A percentile compares a stretch with the other conserved stretches of the same genome.
phyloP scores from a whole-genome alignment of 2,888 invertebrate genomes.

The Drosophila dives region DNA sequence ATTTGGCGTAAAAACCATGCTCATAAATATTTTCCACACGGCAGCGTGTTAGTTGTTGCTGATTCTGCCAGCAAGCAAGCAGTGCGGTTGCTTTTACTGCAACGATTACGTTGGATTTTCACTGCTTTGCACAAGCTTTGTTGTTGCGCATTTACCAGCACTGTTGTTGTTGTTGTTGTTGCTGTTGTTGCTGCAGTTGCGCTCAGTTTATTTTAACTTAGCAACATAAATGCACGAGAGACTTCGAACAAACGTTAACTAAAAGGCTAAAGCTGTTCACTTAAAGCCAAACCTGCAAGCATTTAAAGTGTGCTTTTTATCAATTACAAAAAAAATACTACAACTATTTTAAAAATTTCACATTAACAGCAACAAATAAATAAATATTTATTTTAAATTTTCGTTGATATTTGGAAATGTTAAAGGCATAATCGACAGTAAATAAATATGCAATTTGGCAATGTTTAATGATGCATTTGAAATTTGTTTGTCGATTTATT shows the following conservation, averaged over 20 bases:
- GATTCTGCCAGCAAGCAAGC: slow-evolving; percentile 49
- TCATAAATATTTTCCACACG: slow-evolving; percentile 77
- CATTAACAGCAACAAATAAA: not conserved
- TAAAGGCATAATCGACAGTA: not conserved
- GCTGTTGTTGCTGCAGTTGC: slow-evolving; percentile 41
- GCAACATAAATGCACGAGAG: slow-evolving; percentile 47
- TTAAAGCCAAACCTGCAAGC: not conserved
- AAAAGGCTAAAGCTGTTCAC: slow-evolving; percentile 12
- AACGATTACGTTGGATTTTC: slow-evolving; percentile 72
- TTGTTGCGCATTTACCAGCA: slow-evolving; percentile 39
- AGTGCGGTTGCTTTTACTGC: slow-evolving; percentile 35
- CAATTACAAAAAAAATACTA: not conserved
- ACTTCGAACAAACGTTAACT: slow-evolving; percentile 2
- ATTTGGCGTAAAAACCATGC: slow-evolving; percentile 74
- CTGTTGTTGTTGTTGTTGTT: slow-evolving; percentile 34
- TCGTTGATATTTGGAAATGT: slow-evolving; percentile 30
- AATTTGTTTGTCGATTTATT: slow-evolving; percentile 44
- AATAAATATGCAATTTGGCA: slow-evolving; percentile 18
- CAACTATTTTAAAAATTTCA: not conserved
- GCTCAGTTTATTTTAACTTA: slow-evolving; percentile 55
- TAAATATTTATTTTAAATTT: not conserved
- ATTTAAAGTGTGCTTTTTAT: not conserved
- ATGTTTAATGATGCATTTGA: slow-evolving; percentile 41
- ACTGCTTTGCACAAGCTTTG: slow-evolving; percentile 61
- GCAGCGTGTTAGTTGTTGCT: slow-evolving; percentile 46